Evolutionary conservation across 2,113 vertebrate species (phyloP).

Genomic region (Calypte anna): DNA sequence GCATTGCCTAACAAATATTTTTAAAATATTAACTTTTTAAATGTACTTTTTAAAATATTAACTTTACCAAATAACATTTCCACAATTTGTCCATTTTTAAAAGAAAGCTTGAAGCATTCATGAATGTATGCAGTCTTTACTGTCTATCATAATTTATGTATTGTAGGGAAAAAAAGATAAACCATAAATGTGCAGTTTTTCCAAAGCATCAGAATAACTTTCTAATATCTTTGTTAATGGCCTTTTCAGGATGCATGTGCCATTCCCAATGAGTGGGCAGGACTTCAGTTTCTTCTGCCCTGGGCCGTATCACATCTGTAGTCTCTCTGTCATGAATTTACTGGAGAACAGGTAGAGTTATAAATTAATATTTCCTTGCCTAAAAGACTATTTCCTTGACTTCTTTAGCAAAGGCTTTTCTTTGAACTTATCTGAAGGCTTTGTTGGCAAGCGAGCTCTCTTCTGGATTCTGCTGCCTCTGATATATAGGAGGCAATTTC

Average conservation of each 20-base stretch:
- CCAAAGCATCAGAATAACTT: rapidly evolving
- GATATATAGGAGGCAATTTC: not conserved
- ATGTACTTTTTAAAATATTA: not conserved
- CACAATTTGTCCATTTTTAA: not conserved
- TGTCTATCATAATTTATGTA: not conserved
- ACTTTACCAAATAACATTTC: constrained; percentile 19
- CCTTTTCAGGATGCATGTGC: not conserved
- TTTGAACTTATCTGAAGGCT: not conserved
- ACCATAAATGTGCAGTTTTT: not conserved
- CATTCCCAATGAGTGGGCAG: not conserved
- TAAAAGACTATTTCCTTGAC: not conserved
- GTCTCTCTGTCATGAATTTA: not conserved
- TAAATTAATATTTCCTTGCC: not conserved
- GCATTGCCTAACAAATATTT: constrained; percentile 59
- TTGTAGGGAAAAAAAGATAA: not conserved
- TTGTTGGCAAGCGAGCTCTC: not conserved
- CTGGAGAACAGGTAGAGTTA: not conserved
- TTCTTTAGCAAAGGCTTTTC: not conserved
- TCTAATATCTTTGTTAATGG: not conserved
- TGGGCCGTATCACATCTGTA: not conserved
- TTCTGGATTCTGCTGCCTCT: not conserved
- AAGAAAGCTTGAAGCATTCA: constrained; percentile 5
- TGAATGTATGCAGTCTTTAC: not conserved
- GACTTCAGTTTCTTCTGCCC: not conserved
- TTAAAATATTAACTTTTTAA: not conserved